Evolutionary conservation across 2,797 vertebrate genomes (phyloP).

Genomic region (Arctocebus calabarensis): DNA sequence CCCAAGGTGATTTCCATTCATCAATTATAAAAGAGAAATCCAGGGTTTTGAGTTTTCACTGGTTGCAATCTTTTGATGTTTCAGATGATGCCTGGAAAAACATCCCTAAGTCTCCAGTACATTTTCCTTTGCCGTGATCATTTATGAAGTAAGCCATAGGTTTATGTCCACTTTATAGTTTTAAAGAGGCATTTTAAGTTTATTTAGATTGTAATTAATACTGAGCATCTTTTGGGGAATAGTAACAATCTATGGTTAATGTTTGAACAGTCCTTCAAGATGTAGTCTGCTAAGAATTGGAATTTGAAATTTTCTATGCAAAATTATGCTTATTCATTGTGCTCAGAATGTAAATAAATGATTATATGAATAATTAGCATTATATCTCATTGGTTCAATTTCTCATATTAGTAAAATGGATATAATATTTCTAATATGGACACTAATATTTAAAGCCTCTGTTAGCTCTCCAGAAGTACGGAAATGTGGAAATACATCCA

Average conservation of each 20-base stretch:
- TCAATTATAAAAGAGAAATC: conserved; percentile 70
- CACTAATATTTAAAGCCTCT: conserved; percentile 34
- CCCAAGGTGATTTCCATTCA: conserved; percentile 68
- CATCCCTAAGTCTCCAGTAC: background rate
- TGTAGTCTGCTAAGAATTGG: background rate
- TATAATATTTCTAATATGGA: background rate
- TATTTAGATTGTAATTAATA: conserved; percentile 45
- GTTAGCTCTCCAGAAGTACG: background rate
- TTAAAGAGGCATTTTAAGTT: conserved; percentile 48
- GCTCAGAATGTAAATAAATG: conserved; percentile 17
- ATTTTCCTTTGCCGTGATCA: background rate
- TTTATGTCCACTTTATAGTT: conserved; percentile 19
- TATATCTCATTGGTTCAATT: conserved; percentile 43
- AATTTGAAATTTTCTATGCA: conserved; percentile 42
- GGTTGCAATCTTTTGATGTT: conserved; percentile 67
- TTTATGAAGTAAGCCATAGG: conserved; percentile 20
- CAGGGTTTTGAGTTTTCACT: conserved; percentile 68
- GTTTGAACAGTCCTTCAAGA: conserved; percentile 23
- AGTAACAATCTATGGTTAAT: background rate
- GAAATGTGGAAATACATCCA: conserved; percentile 14
- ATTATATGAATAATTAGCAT: background rate
- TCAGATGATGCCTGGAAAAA: conserved; percentile 45
- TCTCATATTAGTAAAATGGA: background rate
- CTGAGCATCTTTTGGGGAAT: conserved; percentile 31
- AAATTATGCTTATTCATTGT: background rate